Evolutionary conservation across 2,797 vertebrate species (phyloP), one percentile per base, ranked within the genome.

Genomic region (Poeciliopsis paucimaculata): DNA sequence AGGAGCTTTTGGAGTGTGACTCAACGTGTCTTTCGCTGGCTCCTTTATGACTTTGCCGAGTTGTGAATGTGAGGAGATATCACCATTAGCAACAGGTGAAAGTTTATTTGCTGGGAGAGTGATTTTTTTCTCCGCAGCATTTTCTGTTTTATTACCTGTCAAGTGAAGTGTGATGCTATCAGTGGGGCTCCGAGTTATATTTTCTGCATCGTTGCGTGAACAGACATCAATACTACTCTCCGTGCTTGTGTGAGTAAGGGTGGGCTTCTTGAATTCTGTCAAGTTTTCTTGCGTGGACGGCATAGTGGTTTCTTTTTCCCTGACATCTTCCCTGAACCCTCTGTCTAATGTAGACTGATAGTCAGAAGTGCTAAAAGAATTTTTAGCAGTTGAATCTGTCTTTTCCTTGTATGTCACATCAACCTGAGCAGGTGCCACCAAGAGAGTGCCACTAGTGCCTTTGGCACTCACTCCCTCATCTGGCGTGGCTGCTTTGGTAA

Each of bases 61-160:
- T 28, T 83, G 79, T 23, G 77, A 71, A 55, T 23, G 43, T 41
- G 76, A 39, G 18, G 66, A 15, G 3, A 82, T 64, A 15, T 89
- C 87, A 3, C 86, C 75, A 72, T 90, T 91, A 68, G 80, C 80
- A 78, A 76, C 43, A 23, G 72, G 57, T 72, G 85, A 73, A 75
- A 45, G 76, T 46, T 91, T 70, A 34, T 39, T 81, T 6, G 1
- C 64, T 60, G 46, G 31, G 9, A 39, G 57, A 16, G n/a, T 73
- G 31, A 45, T 5, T 45, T 20, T 75, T 75, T 86, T 87, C 73
- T 86, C 84, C 26, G 60, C 39, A 55, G 70, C 75, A 75, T 78
- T 86, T 11, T 75, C 64, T 13, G 0, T 75, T 34, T 80, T 62
- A 51, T 45, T 74, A 28, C 26, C 80, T 36, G 76, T 53, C 11